Evolutionary conservation across 2,888 invertebrate species (phyloP).

Genomic region (Tenthredo livida): DNA sequence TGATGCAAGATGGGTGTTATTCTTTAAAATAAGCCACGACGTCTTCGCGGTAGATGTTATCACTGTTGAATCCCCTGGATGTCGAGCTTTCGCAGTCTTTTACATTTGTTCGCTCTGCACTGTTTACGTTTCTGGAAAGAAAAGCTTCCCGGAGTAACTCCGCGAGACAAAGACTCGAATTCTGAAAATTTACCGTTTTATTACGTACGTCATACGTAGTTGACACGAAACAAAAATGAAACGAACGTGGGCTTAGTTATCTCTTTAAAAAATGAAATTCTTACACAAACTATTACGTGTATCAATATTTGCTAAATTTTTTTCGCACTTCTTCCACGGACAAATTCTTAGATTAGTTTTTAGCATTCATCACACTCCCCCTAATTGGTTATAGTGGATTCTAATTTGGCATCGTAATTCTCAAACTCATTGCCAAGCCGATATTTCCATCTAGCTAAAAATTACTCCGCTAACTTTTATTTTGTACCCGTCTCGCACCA

Average conservation of each 20-base stretch:
- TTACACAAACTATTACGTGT: background rate
- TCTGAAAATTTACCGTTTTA: background rate
- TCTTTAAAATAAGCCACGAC: slow-evolving; percentile 30
- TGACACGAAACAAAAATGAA: background rate
- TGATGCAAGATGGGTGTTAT: slow-evolving; percentile 33
- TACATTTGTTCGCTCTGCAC: slow-evolving; percentile 13
- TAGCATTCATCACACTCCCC: too few relatives aligned
- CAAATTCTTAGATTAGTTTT: background rate
- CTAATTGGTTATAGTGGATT: background rate
- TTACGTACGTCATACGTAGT: background rate
- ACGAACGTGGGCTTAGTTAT: background rate
- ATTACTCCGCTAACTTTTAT: background rate
- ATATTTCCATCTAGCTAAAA: background rate
- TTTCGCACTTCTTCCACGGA: background rate
- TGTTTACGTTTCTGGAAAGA: slow-evolving; percentile 38
- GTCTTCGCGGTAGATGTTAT: slow-evolving; percentile 33
- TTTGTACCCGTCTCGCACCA: background rate
- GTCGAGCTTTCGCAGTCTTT: slow-evolving; percentile 28
- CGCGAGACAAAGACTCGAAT: slow-evolving; percentile 17
- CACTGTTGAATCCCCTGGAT: slow-evolving; percentile 24
- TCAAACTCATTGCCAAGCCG: background rate
- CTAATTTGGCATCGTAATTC: background rate
- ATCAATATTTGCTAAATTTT: background rate
- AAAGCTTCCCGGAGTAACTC: slow-evolving; percentile 28
- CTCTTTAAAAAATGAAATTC: background rate